Evolutionary conservation across 2,888 invertebrate genomes (phyloP), one percentile per base, ranked within the genome.

Genomic region (Drosophila neonasuta): DNA sequence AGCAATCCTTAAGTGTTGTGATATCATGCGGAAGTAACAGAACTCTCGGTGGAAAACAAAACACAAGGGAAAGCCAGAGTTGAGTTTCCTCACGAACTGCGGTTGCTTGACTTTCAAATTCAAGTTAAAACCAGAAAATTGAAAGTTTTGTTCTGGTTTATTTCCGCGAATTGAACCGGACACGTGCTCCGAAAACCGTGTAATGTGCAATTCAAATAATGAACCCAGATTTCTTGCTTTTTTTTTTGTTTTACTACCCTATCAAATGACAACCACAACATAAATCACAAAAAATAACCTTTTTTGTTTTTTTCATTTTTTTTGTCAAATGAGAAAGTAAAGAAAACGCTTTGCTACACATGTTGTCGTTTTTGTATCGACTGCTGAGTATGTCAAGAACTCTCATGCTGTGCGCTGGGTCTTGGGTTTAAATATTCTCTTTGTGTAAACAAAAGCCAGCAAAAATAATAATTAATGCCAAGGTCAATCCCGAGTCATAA

Each of bases 321-420:
- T 36, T 36, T 17, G 30, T 54, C 17, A 30, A 32, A 44, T 34
- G 46, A 48, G 42, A 45, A 46, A 50, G 45, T 34, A 51, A 52
- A 52, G 13, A 51, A 58, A 24, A 36, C 41, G 17, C 13, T 45
- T 36, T 15, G 39, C 29, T 48, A 8, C 48, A 17, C 42, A 39
- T 59, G 52, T 30, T 59, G 45, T 17, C 29, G 50, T 11, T 48
- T 45, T 61, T 59, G 51, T 65, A 39, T 61, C 48, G 24, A 15
- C 50, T 60, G 29, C n/a, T 24, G 52, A 79, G 73, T 79, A 56
- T 79, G 87, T 81, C 82, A 85, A 86, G 87, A 84, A 72, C 75
- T 75, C 64, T 36, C 66, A 61, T 48, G 60, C 63, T 36, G 36
- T 36, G 36, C 3, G 36, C 3, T 65, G 61, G 51, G 51, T 59